phyloP scores from a whole-genome alignment of 2,797 vertebrate genomes.

The Hydrophis major region DNA sequence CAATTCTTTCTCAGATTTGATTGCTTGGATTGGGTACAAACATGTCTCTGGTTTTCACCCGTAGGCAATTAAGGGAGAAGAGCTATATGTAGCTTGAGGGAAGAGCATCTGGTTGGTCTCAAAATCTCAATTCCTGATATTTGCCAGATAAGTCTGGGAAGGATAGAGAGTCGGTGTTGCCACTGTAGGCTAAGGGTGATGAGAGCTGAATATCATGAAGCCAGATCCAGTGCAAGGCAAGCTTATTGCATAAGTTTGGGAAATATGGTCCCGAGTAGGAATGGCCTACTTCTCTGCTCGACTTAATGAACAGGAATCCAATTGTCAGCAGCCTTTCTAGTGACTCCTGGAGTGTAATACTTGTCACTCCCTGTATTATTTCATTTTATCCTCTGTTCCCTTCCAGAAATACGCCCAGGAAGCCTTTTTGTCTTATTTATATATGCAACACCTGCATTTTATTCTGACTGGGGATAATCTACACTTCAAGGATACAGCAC shows the following conservation, averaged over 20 bases:
- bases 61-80: neutral
- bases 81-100: neutral
- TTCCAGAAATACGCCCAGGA: neutral
- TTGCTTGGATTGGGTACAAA: neutral
- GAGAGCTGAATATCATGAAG: neutral
- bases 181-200: neutral
- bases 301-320: neutral
- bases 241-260: neutral
- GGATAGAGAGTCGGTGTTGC: neutral
- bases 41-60: neutral
- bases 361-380: neutral
- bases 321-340: neutral
- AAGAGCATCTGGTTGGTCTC: neutral
- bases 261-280: neutral
- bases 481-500: neutral
- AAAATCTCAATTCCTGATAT: neutral
- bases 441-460: neutral
- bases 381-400: neutral
- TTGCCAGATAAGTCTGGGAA: neutral
- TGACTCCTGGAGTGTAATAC: neutral
- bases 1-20: neutral
- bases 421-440: neutral
- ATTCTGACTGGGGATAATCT: neutral
- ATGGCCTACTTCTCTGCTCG: neutral
- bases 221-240: neutral